Evolutionary conservation across 2,888 invertebrate species (phyloP).

Genomic region (Agrotis exclamationis): DNA sequence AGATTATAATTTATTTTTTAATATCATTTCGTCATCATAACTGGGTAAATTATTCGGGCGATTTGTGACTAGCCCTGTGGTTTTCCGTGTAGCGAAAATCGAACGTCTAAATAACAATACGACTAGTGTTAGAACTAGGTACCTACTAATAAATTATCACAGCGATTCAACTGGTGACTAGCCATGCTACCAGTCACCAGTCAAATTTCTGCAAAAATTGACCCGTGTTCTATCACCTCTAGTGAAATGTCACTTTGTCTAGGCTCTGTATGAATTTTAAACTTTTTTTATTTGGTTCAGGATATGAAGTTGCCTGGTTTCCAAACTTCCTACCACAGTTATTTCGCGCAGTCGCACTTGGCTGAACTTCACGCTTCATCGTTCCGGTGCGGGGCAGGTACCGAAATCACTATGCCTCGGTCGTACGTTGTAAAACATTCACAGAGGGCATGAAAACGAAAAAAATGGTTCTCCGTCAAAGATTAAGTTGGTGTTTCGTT

Average conservation of each 20-base stretch:
- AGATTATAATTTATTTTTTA: too few relatives aligned
- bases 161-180: too few relatives aligned
- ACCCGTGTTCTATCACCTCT: too few relatives aligned
- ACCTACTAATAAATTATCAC: too few relatives aligned
- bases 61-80: too few relatives aligned
- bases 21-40: too few relatives aligned
- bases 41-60: too few relatives aligned
- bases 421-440: conserved; percentile 77
- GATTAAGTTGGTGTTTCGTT: conserved; percentile 58
- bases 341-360: conserved; percentile 58
- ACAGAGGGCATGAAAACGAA: conserved; percentile 76
- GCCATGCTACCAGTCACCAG: too few relatives aligned
- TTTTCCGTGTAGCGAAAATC: too few relatives aligned
- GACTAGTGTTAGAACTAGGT: too few relatives aligned
- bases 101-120: too few relatives aligned
- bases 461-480: conserved; percentile 73
- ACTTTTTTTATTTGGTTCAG: neutral
- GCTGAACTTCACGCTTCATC: conserved; percentile 60
- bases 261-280: neutral
- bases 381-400: conserved; percentile 71
- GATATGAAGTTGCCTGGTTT: neutral
- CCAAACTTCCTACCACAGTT: conserved; percentile 17
- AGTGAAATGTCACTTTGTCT: neutral
- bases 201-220: too few relatives aligned
- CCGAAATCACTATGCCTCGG: conserved; percentile 79